Evolutionary conservation across 2,113 vertebrate species (phyloP).

Genomic region (Mormyrus lacerda): DNA sequence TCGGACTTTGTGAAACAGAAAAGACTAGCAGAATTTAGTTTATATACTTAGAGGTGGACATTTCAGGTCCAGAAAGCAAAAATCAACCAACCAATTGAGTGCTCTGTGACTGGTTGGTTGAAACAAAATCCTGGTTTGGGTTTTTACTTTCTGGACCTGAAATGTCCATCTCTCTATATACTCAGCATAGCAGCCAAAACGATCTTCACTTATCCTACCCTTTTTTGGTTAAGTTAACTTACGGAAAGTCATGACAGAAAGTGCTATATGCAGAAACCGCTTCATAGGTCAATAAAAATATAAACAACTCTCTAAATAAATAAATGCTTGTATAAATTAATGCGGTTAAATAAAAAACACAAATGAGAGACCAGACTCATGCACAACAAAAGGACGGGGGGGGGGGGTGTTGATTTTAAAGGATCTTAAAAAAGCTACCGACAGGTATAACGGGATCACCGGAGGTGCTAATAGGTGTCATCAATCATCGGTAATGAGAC

Average conservation of each 20-base stretch:
- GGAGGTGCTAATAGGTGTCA: background rate
- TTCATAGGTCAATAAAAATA: conserved; percentile 64
- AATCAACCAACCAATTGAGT: too few species aligned
- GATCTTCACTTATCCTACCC: background rate
- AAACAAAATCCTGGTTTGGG: too few species aligned
- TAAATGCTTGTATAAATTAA: conserved; percentile 62
- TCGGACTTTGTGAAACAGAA: background rate
- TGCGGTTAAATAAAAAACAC: conserved; percentile 52
- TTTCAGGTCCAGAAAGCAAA: too few species aligned
- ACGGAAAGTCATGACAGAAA: conserved; percentile 59
- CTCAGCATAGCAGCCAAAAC: conserved; percentile 14
- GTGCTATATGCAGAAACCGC: conserved; percentile 69
- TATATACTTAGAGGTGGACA: background rate
- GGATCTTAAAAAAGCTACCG: background rate
- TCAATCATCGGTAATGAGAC: background rate
- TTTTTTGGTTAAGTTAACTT: conserved; percentile 18
- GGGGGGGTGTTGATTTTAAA: background rate
- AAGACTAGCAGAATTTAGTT: background rate
- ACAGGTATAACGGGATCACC: background rate
- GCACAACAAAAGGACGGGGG: background rate
- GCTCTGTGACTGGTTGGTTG: too few species aligned
- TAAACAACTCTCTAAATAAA: conserved; percentile 65
- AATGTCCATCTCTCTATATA: too few species aligned
- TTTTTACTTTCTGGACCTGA: too few species aligned
- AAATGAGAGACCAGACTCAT: background rate